Evolutionary conservation across 2,113 vertebrate genomes (phyloP), one percentile per base, ranked within the genome.

Genomic region (Callopanchax toddi): DNA sequence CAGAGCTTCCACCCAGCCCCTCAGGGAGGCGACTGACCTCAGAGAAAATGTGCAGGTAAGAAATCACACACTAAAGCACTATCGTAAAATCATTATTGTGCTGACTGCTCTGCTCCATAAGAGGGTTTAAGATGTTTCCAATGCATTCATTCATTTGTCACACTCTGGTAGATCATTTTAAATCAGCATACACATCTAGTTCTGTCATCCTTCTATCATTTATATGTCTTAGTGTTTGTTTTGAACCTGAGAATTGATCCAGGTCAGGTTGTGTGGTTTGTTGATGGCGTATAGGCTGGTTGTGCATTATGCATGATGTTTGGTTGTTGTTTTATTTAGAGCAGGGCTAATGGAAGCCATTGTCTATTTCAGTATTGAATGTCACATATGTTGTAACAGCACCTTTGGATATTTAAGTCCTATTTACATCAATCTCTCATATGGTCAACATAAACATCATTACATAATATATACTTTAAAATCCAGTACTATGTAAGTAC

Each of bases 11-110:
- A 94, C 94, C 0, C 95, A 95, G 81, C 95, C 95, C 0, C 89
- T 97, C 80, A 86, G 95, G 60, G 95, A 97, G 83, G 95, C 95
- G 71, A 96, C 95, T 0, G 95, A 97, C 88, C 89, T 97, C 70
- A 86, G 95, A 79, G 95, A 97, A 90, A 97, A 97, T 2, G 93
- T 95, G 12, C 95, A 96, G 95, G 95, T 96, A 93, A 84, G 83
- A 6, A 67, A 5, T 11, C 12, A 61, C 26, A 5, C 10, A 46
- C n/a, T n/a, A 1, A 29, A 25, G 12, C 20, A 39, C 6, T 25
- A 51, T 21, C 3, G 11, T 1, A 10, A 34, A 17, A 16, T 7
- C 6, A 43, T 32, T 7, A 3, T 32, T 26, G 10, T 17, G 9
- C 22, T 16, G 26, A 32, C 17, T 59, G 25, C 15, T 45, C 9